Evolutionary conservation across 2,113 vertebrate species (phyloP).

Genomic region (Chascanopsetta lugubris): DNA sequence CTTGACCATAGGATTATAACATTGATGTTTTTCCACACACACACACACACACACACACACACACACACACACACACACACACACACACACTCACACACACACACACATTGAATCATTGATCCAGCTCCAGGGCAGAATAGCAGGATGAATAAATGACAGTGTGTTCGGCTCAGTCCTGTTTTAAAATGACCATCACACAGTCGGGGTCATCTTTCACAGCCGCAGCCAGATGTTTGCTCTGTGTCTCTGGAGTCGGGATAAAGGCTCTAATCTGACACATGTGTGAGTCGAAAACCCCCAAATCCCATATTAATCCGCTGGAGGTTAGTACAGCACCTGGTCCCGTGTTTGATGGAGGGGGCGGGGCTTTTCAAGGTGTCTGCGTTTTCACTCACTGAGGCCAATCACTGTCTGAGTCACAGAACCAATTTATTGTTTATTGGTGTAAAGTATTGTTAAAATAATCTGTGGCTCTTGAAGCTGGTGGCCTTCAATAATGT

Average conservation of each 20-base stretch:
- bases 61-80: too few species aligned
- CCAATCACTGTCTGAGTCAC: not conserved
- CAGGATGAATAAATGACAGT: not conserved
- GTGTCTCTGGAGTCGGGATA: conserved; percentile 10
- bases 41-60: too few species aligned
- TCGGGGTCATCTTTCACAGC: not conserved
- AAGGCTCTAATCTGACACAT: conserved; percentile 19
- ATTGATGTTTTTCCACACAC: too few species aligned
- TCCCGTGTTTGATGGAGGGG: not conserved
- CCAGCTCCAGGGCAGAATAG: too few species aligned
- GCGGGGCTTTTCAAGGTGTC: conserved; percentile 1
- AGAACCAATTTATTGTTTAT: too few species aligned
- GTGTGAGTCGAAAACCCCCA: not conserved
- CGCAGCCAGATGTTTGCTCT: conserved; percentile 4
- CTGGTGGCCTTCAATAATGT: too few species aligned
- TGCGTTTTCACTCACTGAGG: not conserved
- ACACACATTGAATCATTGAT: too few species aligned
- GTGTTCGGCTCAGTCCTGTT: not conserved
- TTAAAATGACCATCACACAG: not conserved
- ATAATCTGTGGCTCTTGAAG: too few species aligned
- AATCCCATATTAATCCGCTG: conserved; percentile 9
- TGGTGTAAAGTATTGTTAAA: too few species aligned
- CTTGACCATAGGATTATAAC: too few species aligned
- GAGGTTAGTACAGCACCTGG: conserved; percentile 28
- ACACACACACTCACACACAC: too few species aligned